Evolutionary conservation across 2,113 vertebrate genomes (phyloP).

Genomic region (Gambusia holbrooki): DNA sequence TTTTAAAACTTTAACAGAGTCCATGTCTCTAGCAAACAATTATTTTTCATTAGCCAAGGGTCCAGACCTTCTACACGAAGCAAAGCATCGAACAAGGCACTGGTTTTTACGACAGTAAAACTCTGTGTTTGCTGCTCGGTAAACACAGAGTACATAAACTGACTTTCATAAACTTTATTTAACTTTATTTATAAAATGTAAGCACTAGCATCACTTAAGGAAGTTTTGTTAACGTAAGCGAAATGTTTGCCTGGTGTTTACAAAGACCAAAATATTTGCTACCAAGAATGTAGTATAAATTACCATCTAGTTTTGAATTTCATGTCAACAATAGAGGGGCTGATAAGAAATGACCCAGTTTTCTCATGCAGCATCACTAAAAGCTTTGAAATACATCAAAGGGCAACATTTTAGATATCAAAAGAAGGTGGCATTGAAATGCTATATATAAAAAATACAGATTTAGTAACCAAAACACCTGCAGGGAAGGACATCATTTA

Average conservation of each 20-base stretch:
- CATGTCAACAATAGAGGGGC: neutral
- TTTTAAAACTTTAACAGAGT: no score
- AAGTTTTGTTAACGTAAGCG: neutral
- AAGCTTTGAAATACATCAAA: conserved; percentile 40
- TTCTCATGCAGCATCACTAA: conserved; percentile 3
- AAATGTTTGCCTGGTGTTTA: conserved; percentile 7
- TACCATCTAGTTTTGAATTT: conserved; percentile 6
- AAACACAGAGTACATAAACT: neutral
- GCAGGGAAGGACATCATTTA: conserved; percentile 15
- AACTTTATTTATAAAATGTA: neutral
- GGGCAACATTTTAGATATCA: conserved; percentile 9
- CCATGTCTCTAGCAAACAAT: no score
- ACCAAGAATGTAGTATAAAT: conserved; percentile 7
- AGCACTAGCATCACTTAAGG: neutral
- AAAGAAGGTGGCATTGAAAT: conserved; percentile 15
- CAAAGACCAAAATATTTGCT: neutral
- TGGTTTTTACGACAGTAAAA: no score
- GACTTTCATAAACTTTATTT: no score
- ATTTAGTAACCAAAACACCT: conserved; percentile 16
- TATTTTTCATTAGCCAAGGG: no score
- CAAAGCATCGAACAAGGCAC: no score
- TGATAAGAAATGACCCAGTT: conserved; percentile 11
- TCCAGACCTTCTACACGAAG: no score
- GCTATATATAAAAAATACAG: neutral
- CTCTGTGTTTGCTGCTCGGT: no score